Evolutionary conservation across 2,797 vertebrate species (phyloP).

Genomic region (Champsocephalus esox): DNA sequence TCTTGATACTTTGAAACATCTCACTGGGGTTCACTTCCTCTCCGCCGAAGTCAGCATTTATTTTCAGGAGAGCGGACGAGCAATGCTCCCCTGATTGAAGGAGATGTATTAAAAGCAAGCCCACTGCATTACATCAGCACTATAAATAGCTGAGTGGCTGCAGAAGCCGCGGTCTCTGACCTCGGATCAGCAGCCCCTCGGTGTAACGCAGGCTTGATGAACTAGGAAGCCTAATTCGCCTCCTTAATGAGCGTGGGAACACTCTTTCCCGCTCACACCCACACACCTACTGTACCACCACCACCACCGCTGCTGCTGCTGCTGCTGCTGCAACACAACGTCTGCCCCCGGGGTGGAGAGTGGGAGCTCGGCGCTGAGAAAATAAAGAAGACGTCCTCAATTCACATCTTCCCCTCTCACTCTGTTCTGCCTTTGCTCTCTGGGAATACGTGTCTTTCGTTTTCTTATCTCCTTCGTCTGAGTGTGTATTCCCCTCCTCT

Average conservation of each 20-base stretch:
- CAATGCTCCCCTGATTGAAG: conserved; percentile 19
- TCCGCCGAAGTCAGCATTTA: conserved; percentile 40
- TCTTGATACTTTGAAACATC: conserved; percentile 22
- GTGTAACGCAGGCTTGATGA: conserved; percentile 9
- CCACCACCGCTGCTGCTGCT: background rate
- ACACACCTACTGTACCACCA: background rate
- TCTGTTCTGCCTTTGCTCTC: conserved; percentile 2
- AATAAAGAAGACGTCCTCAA: conserved; percentile 37
- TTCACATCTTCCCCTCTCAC: background rate
- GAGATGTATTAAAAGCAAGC: conserved; percentile 46
- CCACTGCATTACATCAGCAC: conserved; percentile 35
- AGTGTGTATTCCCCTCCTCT: conserved; percentile 21
- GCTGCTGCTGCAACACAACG: conserved; percentile 41
- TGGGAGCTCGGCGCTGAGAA: conserved; percentile 16
- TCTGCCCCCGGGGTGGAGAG: conserved; percentile 11
- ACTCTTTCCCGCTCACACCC: conserved; percentile 12
- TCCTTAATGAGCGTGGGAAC: conserved; percentile 63
- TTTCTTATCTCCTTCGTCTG: conserved; percentile 1
- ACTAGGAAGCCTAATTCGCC: conserved; percentile 52
- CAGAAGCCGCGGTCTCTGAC: conserved; percentile 38
- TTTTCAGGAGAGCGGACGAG: conserved; percentile 16
- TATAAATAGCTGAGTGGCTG: conserved; percentile 48
- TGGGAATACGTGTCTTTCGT: conserved; percentile 39
- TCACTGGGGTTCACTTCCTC: conserved; percentile 1
- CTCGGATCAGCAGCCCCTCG: conserved; percentile 38